These are phyloP conservation scores for Leucoraja ocellata DNA, from an alignment of 2,797 vertebrate species.

Conservation along the genomic window DNA sequence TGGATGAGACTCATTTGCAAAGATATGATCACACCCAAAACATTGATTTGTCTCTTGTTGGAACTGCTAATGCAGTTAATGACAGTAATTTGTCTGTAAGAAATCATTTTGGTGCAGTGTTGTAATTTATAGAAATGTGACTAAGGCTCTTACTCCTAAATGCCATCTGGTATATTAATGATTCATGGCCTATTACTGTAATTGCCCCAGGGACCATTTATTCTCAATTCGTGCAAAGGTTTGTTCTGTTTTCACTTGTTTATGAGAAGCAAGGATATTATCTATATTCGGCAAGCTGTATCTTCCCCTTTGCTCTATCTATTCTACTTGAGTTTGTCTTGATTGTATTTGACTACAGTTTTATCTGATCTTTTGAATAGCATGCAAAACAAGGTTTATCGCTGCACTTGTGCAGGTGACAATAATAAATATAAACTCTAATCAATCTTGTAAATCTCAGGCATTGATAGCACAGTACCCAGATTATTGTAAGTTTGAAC, in stretches of 20 bases:
- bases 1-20: neutral
- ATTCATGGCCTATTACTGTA: neutral
- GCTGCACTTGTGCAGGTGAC: no score
- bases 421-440: no score
- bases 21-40: neutral
- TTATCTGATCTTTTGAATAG: no score
- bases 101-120: neutral
- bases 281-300: no score
- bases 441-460: neutral
- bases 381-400: no score
- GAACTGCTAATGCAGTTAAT: neutral
- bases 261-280: neutral
- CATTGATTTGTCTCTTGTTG: neutral
- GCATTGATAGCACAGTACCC: neutral
- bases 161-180: neutral
- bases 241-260: neutral
- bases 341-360: no score
- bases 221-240: neutral
- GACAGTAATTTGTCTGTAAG: neutral
- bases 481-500: neutral
- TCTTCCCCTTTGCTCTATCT: no score
- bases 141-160: no score
- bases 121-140: neutral
- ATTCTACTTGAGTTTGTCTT: no score
- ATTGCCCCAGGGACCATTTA: neutral